Evolutionary conservation across 1,140 invertebrate species (phyloP), one percentile per base, ranked within the genome.

Genomic region (Drosophila aff.): DNA sequence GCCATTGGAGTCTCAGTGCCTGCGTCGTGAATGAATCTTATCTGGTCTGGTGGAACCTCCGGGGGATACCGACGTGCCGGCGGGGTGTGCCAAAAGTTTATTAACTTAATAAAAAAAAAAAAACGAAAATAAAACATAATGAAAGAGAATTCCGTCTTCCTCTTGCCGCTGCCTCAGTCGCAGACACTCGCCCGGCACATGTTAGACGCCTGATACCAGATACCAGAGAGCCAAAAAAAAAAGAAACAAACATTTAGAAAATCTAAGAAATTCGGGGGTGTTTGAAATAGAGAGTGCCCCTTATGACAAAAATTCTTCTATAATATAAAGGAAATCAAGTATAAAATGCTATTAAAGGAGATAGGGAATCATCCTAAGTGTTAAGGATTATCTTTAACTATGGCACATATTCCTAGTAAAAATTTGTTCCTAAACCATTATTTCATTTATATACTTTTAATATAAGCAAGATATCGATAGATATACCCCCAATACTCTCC

Each of bases 161-260:
- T 31, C 57, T 61, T 68, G 43, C 36, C 84, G 36, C 66, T 72
- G 28, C 84, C 65, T 62, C 80, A 71, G 71, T 44, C 31, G 33
- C 52, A 89, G 85, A 89, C 85, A 89, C 71, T 89, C 85, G 64
- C 40, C 52, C 41, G 61, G 38, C 85, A 71, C 85, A 85, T 89
- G 84, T 60, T 90, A 73, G 66, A 84, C 69, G 85, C 68, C 85
- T 89, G 85, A 90, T 85, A 79, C 72, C 46, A 76, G 44, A 58
- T 21, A 57, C 41, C 66, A 21, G 44, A 83, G 21, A 65, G 55
- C 40, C 46, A 63, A 79, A 46, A 81, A 64, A 36, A 58, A 49
- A 36, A 41, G 55, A 50, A 43, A 62, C 23, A 53, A 52, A 31
- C 11, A 33, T 36, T 47, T 50, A 50, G 26, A 16, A 61, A 72